Base-by-base conservation (phyloP, 1,140 invertebrate species). In the Littorina saxatilis region DNA sequence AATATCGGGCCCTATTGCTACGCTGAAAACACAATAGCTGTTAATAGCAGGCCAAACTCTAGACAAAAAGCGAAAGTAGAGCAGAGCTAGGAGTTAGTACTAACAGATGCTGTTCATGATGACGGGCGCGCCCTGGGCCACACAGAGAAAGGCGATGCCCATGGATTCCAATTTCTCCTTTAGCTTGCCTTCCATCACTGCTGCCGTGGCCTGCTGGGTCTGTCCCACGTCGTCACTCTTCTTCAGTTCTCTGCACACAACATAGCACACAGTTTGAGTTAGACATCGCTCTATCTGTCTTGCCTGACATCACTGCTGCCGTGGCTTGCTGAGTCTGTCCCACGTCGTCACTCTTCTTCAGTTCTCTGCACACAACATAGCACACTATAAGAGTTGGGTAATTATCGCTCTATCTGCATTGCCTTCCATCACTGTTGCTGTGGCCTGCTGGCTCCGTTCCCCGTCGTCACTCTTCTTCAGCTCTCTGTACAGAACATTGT, bases 91-190 rank as follows among this genome's bases (percentile, higher is more conserved):
- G n/a, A n/a, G n/a, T n/a, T n/a, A n/a, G n/a, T n/a, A 80, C 74
- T 76, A 73, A 83, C 83, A 79, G n/a, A 76, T 66, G 77, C 79
- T 83, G 66, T 35, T 68, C 72, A 84, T 78, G 27, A 85, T 79
- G 5, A 80, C 79, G 13, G 63, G 23, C 50, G 83, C 55, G 27
- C 80, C 63, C 79, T 89, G 87, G 37, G 89, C 84, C 23, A 91
- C 50, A 84, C 89, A 91, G 4, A 91, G 81, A 76, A 83, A 90
- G 9, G 86, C 91, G 23, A 91, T 88, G 17, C 88, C 89, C 74
- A 88, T 83, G 35, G 90, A 91, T 73, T 91, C 91, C n/a, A 91
- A 74, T 74, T 91, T 91, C 81, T 91, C 90, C 77, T 91, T 91
- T 68, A 91, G 80, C 83, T 91, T 91, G 23, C 90, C 90, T 78